Evolutionary conservation across 2,113 vertebrate species (phyloP).

Genomic region (Motacilla tschutschensis): DNA sequence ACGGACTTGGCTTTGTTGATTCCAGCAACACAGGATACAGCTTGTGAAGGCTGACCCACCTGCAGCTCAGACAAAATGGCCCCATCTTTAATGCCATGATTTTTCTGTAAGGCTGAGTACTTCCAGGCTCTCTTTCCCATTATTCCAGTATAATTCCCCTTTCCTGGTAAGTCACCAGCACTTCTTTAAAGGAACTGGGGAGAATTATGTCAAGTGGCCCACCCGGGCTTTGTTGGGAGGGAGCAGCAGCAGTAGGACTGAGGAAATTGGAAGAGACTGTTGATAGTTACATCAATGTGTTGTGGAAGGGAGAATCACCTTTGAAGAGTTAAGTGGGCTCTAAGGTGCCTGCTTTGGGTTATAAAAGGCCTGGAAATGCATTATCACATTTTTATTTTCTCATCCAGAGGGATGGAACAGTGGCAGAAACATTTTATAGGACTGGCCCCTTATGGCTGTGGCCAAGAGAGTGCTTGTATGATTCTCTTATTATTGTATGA

Average conservation of each 20-base stretch:
- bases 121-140: neutral
- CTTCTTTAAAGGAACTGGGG: neutral
- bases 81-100: neutral
- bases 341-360: neutral
- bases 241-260: neutral
- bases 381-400: rapidly evolving
- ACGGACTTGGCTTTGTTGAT: neutral
- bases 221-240: neutral
- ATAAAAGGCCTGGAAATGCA: neutral
- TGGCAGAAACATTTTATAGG: neutral
- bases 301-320: neutral
- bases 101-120: neutral
- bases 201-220: neutral
- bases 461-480: rapidly evolving
- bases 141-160: neutral
- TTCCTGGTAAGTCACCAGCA: neutral
- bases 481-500: neutral
- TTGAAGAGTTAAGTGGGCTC: neutral
- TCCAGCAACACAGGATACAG: neutral
- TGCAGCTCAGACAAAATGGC: neutral
- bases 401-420: rapidly evolving
- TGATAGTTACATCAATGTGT: neutral
- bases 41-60: neutral
- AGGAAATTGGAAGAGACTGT: neutral
- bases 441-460: rapidly evolving